Conservation (phyloP, 2,888 invertebrate genomes). For the Drosophila koepferae region DNA sequence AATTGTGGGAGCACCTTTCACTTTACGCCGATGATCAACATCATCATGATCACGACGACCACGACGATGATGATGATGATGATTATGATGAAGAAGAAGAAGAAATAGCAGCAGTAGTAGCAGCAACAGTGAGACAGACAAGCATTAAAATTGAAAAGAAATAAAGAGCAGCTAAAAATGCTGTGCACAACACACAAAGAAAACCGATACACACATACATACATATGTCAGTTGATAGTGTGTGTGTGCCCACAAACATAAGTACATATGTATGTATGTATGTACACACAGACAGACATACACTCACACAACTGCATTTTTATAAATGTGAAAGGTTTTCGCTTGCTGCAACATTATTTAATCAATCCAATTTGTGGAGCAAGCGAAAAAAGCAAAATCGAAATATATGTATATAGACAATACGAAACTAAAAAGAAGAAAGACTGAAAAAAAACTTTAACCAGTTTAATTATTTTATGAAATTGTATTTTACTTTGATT, state of each 20-base stretch:
- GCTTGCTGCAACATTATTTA: slow-evolving; percentile 82
- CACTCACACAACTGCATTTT: slow-evolving; percentile 49
- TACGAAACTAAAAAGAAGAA: slow-evolving; percentile 36
- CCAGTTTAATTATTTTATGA: slow-evolving; percentile 80
- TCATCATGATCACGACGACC: slow-evolving; percentile 9
- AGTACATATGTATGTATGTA: slow-evolving; percentile 27
- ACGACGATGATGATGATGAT: slow-evolving; percentile 2
- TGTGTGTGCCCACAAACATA: slow-evolving; percentile 26
- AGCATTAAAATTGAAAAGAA: slow-evolving; percentile 69
- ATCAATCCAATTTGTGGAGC: slow-evolving; percentile 81
- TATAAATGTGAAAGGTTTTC: slow-evolving; percentile 80
- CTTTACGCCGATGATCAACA: slow-evolving; percentile 62
- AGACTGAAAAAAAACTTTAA: slow-evolving; percentile 64
- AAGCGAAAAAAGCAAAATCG: slow-evolving; percentile 66
- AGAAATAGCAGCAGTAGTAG: slow-evolving; percentile 23
- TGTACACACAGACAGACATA: slow-evolving; percentile 8
- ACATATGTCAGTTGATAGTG: slow-evolving; percentile 19
- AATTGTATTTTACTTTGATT: slow-evolving; percentile 56
- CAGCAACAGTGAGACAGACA: slow-evolving; percentile 38
- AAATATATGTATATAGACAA: slow-evolving; percentile 64
- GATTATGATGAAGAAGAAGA: slow-evolving; percentile 33
- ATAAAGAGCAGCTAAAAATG: slow-evolving; percentile 77
- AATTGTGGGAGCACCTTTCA: slow-evolving; percentile 83
- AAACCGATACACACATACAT: slow-evolving; percentile 52
- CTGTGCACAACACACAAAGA: slow-evolving; percentile 78